Percentiles rank a stretch among this genome's conserved stretches.
These are phyloP conservation scores for Stratiomys singularior DNA, from an alignment of 2,888 invertebrate species.

Conservation along the genomic window DNA sequence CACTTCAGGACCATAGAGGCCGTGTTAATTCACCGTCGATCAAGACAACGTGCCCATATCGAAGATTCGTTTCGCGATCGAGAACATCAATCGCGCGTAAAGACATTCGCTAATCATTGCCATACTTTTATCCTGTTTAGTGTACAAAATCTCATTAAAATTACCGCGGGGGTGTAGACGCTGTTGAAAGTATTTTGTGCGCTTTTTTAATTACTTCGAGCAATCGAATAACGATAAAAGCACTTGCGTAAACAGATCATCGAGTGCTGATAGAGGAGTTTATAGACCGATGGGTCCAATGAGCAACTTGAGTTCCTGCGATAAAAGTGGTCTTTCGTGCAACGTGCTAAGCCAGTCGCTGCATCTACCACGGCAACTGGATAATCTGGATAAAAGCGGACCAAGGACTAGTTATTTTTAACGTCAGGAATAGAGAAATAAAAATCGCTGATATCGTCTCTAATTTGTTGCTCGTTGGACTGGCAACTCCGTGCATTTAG, in stretches of 20 bases:
- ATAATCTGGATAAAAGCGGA: too few species aligned
- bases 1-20: not conserved
- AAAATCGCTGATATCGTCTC: too few species aligned
- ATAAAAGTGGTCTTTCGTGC: too few species aligned
- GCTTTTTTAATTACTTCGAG: conserved; percentile 9
- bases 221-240: conserved; percentile 19
- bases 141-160: conserved; percentile 32
- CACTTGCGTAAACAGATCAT: conserved; percentile 34
- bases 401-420: too few species aligned
- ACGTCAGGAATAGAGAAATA: too few species aligned
- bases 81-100: conserved; percentile 3
- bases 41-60: not conserved
- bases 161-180: conserved; percentile 26
- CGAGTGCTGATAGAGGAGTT: not conserved
- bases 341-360: too few species aligned
- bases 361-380: too few species aligned
- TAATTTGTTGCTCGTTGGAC: too few species aligned
- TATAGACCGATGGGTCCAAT: not conserved
- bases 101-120: conserved; percentile 41
- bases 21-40: conserved; percentile 7
- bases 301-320: too few species aligned
- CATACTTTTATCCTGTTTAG: conserved; percentile 42
- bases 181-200: conserved; percentile 1
- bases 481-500: not conserved
- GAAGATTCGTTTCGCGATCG: not conserved